Evolutionary conservation across 2,797 vertebrate species (phyloP).

Genomic region (Odontamblyopus lacepedii): DNA sequence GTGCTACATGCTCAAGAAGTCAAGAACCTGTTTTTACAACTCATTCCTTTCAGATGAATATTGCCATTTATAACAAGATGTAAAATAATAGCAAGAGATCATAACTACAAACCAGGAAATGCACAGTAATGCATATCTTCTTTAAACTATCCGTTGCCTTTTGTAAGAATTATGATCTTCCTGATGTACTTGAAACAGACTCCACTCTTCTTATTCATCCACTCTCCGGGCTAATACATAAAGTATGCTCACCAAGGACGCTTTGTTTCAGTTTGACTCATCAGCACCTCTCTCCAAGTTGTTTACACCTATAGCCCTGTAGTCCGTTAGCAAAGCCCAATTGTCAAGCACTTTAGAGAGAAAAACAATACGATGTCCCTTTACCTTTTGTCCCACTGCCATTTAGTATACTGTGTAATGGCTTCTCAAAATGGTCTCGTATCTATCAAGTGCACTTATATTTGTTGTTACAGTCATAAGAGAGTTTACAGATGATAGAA

Average conservation of each 20-base stretch:
- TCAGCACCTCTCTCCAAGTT: constrained; percentile 9
- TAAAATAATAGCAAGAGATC: neutral
- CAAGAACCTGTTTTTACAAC: neutral
- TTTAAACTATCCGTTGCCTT: neutral
- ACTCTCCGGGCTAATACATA: neutral
- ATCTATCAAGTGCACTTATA: constrained; percentile 10
- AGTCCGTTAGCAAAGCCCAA: constrained; percentile 18
- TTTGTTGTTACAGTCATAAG: constrained; percentile 14
- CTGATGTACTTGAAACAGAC: neutral
- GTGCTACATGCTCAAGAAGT: neutral
- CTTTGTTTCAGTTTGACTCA: constrained; percentile 8
- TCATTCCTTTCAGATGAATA: neutral
- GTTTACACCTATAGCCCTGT: constrained; percentile 19
- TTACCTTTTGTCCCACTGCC: constrained; percentile 11
- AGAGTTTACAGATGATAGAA: constrained; percentile 19
- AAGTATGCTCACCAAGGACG: neutral
- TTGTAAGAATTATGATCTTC: neutral
- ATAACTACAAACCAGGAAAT: too few relatives aligned
- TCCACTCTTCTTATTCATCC: neutral
- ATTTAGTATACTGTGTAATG: constrained; percentile 15
- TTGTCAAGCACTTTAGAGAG: constrained; percentile 8
- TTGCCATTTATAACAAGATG: neutral
- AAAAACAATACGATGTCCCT: constrained; percentile 23
- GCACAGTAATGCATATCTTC: neutral
- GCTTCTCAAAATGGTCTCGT: neutral